Evolutionary conservation across 2,113 vertebrate genomes (phyloP).

Genomic region (Dendropsophus ebraccatus): DNA sequence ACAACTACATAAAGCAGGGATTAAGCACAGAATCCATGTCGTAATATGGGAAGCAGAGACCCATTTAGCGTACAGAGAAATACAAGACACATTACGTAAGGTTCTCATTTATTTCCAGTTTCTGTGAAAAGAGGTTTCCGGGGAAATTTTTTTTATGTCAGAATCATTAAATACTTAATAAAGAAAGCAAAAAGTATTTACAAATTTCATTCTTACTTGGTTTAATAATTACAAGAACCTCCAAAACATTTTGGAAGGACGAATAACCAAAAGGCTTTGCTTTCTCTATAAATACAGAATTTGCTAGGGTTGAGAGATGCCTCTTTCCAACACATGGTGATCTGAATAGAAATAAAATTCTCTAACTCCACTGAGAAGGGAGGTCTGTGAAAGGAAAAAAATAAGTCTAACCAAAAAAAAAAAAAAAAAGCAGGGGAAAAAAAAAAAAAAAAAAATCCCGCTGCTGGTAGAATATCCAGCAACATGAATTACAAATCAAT

Average conservation of each 20-base stretch:
- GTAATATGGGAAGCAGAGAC: neutral
- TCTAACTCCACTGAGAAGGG: slow-evolving; percentile 51
- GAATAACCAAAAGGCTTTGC: slow-evolving; percentile 59
- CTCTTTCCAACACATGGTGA: slow-evolving; percentile 62
- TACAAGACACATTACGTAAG: slow-evolving; percentile 66
- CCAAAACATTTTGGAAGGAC: slow-evolving; percentile 73
- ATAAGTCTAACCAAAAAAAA: too few relatives aligned
- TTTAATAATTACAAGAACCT: slow-evolving; percentile 83
- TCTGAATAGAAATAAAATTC: slow-evolving; percentile 44
- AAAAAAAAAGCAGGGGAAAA: slow-evolving; percentile 58
- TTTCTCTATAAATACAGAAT: slow-evolving; percentile 83
- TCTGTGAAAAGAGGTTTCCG: slow-evolving; percentile 85
- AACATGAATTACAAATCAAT: slow-evolving; percentile 3
- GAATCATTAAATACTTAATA: slow-evolving; percentile 88
- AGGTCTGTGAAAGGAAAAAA: slow-evolving; percentile 61
- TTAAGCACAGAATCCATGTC: neutral
- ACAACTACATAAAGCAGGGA: neutral
- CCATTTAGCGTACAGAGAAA: neutral
- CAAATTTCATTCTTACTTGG: slow-evolving; percentile 82
- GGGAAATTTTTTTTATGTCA: slow-evolving; percentile 76
- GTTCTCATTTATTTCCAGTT: slow-evolving; percentile 85
- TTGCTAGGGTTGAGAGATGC: slow-evolving; percentile 62
- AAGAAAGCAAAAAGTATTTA: slow-evolving; percentile 89
- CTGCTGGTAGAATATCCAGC: slow-evolving; percentile 37
- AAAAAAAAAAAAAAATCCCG: slow-evolving; percentile 54